Conservation (phyloP, 1,140 invertebrate genomes). For the Homalodisca vitripennis region DNA sequence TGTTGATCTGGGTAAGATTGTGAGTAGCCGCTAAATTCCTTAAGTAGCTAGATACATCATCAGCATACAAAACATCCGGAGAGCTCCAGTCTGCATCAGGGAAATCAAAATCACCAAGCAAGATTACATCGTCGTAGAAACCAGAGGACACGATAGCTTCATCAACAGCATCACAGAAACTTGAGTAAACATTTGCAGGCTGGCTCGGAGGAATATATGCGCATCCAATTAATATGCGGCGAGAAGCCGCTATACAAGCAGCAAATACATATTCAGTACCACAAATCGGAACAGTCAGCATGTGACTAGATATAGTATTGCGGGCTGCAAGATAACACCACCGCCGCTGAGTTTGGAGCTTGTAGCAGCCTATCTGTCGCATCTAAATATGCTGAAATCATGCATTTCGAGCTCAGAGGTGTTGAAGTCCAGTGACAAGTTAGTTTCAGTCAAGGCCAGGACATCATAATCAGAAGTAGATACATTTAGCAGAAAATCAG, state of each 20-base stretch:
- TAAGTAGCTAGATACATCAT: background rate
- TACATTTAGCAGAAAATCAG: background rate
- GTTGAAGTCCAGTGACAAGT: background rate
- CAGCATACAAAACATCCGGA: background rate
- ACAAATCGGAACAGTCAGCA: background rate
- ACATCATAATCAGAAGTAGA: background rate
- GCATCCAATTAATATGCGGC: background rate
- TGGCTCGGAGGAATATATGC: background rate
- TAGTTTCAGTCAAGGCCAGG: background rate
- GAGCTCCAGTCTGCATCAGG: background rate
- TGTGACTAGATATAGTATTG: background rate
- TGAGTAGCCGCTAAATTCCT: background rate
- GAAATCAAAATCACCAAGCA: background rate
- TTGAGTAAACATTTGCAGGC: background rate
- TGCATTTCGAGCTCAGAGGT: background rate
- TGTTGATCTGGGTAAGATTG: slow-evolving; percentile 8
- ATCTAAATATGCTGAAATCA: background rate
- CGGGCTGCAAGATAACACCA: background rate
- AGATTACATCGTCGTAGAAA: background rate
- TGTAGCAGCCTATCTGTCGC: background rate
- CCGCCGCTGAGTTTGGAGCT: background rate
- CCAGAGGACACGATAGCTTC: background rate
- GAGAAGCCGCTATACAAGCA: background rate
- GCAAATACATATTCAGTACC: background rate
- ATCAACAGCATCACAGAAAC: background rate